Evolutionary conservation across 2,797 vertebrate species (phyloP).

Genomic region (Bucorvus abyssinicus): DNA sequence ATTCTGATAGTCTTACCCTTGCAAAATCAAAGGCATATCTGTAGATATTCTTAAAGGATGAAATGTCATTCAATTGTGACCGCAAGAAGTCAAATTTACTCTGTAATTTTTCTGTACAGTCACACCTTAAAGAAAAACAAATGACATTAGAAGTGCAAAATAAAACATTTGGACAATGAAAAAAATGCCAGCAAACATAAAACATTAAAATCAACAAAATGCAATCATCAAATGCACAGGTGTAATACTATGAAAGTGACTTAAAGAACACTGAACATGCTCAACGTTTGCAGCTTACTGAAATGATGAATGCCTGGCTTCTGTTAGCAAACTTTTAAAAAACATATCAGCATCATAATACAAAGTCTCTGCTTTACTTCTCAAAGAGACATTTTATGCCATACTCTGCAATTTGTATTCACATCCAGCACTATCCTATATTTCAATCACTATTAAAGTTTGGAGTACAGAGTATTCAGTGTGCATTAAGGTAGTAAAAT

Average conservation of each 20-base stretch:
- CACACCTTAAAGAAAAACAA: constrained; percentile 81
- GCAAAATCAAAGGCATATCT: constrained; percentile 98
- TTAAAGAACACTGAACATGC: background rate
- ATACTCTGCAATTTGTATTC: background rate
- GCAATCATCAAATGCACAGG: background rate
- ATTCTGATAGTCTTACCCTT: constrained; percentile 81
- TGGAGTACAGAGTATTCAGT: background rate
- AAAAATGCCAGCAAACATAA: background rate
- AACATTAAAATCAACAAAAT: background rate
- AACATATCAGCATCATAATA: background rate
- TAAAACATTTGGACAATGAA: background rate
- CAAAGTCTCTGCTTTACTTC: background rate
- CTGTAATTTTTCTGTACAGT: constrained; percentile 92
- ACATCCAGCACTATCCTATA: background rate
- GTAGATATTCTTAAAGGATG: constrained; percentile 94
- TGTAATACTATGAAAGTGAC: background rate
- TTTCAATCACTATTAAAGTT: background rate
- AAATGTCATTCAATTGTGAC: constrained; percentile 88
- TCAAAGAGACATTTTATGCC: background rate
- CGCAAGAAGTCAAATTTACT: constrained; percentile 92
- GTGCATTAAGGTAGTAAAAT: background rate
- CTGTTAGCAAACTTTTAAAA: background rate
- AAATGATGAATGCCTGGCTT: background rate
- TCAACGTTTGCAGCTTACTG: background rate
- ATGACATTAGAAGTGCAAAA: constrained; percentile 16